Evolutionary conservation across 2,888 invertebrate species (phyloP), one percentile per base, ranked within the genome.

Genomic region (Idaea biselata): DNA sequence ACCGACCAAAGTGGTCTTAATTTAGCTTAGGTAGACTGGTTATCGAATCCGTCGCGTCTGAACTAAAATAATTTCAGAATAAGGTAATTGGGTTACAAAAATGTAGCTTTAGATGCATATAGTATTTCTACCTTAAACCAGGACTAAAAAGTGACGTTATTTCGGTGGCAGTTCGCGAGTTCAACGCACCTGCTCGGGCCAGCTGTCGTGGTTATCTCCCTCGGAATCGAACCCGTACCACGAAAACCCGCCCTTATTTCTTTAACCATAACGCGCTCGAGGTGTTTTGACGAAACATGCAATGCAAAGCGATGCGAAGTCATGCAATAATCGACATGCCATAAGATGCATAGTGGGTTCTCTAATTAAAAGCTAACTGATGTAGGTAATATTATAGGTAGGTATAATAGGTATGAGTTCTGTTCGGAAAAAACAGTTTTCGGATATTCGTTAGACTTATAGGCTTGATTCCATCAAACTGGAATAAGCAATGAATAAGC

Each of bases 171-270:
- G 79, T 76, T 77, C 67, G 76, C 77, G 72, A 70, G 78, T 73
- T 44, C 14, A 77, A 77, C 78, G 86, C 89, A 89, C 89, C 90
- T 89, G 87, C 82, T 73, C 73, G 70, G 62, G 79, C 79, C 87
- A 86, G 87, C 86, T 86, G 85, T 77, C 84, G 82, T 81, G 77
- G 74, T 14, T 84, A 82, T 87, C 87, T 84, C 86, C 84, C 84
- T 81, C 75, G 78, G 77, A 72, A 82, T 81, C 83, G 81, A 76
- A 74, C 79, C 76, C 74, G 68, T 18, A 32, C n/a, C 33, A 57
- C 17, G 18, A 58, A 79, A 77, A 80, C 73, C 73, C 80, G 72
- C 81, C 82, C 79, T 80, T 77, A 73, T 68, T 71, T 69, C 73
- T 0, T 25, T 54, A 5, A 7, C 14, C 8, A 65, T 60, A 70